Base-by-base conservation (phyloP, 2,888 invertebrate species). In the Plagodis dolabraria region DNA sequence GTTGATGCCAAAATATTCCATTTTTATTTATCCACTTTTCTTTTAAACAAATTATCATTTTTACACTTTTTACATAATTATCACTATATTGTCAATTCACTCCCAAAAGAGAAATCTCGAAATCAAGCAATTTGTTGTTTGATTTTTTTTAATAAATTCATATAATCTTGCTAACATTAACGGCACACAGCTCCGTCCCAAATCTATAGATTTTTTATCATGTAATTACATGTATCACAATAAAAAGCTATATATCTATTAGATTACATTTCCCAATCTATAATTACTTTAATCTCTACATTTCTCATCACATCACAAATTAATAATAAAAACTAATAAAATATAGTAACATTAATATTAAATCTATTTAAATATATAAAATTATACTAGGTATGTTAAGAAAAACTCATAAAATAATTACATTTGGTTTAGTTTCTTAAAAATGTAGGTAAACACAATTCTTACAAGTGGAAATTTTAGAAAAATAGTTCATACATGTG, bases 11-110 rank as follows among this genome's bases (percentile, higher is more conserved):
- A 40, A 34, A 53, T 33, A 12, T 53, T 53, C 22, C 33, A 40
- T 53, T 46, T 53, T 33, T 53, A 33, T 47, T 35, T 38, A 34
- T 36, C 35, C 44, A 55, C 59, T 50, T 44, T 53, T 57, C 57
- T 53, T 53, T 47, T 43, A 47, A 57, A 48, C 45, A 54, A 55
- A 8, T 4, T 38, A 38, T 2, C 8, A 35, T 36, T 69, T 64
- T 61, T 68, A 70, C 53, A 68, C 53, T 61, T 57, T 62, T 53
- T 47, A 64, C 43, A 62, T 12, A 48, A 50, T 68, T 64, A 60
- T 62, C 58, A 64, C 57, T 64, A 76, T 78, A 79, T 79, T 79
- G 79, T 79, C 79, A 71, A 70, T 69, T 72, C 71, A 73, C 74
- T 67, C 70, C 64, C 33, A 40, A 10, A 67, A 67, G 53, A 54